Evolutionary conservation across 2,888 invertebrate species (phyloP), one percentile per base, ranked within the genome.

Genomic region (Pachycephus smyrnensis): DNA sequence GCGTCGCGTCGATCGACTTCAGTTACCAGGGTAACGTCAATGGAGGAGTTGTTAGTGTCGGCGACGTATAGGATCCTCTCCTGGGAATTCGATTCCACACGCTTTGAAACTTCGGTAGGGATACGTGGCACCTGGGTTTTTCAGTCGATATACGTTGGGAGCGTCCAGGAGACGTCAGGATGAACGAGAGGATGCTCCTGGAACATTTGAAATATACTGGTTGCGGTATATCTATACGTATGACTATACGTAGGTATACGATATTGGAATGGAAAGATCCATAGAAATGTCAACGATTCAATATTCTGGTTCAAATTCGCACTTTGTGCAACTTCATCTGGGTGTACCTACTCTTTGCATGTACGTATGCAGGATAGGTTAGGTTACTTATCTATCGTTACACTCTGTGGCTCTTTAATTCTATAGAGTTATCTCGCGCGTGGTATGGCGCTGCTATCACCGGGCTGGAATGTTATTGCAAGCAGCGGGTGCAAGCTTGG

Each of bases 401-500:
- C 40, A 23, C 15, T 4, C 40, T 55, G 40, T 23, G 40, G 40
- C 40, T 55, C 40, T 55, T 55, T 55, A 23, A 55, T 55, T 55
- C 31, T 33, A 23, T 23, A 55, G 40, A 55, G 74, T 73, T 73
- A 32, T 12, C 36, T 32, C 32, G 32, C n/a, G n/a, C 33, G 74
- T 30, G 32, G 36, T 35, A 55, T 55, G 40, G 40, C 40, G 40
- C 40, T 55, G 40, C 40, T 55, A 55, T 55, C 40, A 75, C 31
- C 78, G 4, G 71, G 31, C 33, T 69, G 84, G 86, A 86, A 86
- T 84, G 86, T 86, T 85, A 83, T 86, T 82, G 82, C 82, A 84
- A 82, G 80, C 69, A 79, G 73, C 77, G 75, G 76, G 78, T 75
- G 83, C 83, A 80, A 80, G 74, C 83, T n/a, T n/a, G 74, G n/a